phyloP scores from a whole-genome alignment of 2,797 vertebrate species.

The Phataginus tricuspis region DNA sequence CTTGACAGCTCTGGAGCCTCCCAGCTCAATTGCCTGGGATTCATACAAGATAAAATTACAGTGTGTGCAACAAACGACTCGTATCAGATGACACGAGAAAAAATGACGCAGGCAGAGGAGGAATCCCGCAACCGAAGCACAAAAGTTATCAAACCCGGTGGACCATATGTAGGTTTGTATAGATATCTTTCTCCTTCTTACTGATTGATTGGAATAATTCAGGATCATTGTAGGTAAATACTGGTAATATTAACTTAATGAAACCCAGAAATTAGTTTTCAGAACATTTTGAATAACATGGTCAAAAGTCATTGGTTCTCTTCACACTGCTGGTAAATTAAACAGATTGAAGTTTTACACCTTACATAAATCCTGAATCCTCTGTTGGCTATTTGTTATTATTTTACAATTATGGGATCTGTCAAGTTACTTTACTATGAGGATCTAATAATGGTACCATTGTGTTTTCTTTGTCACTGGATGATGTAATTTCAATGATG shows the following conservation, averaged over 20 bases:
- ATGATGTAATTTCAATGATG: constrained; percentile 35
- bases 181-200: constrained; percentile 57
- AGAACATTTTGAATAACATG: constrained; percentile 39
- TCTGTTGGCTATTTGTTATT: neutral
- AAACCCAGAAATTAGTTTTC: constrained; percentile 52
- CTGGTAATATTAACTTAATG: constrained; percentile 53
- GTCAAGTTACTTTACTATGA: constrained; percentile 3
- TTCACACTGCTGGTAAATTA: constrained; percentile 10
- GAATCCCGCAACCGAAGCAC: constrained; percentile 92
- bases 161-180: constrained; percentile 92
- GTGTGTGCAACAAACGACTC: constrained; percentile 94
- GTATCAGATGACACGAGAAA: constrained; percentile 92
- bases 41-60: constrained; percentile 94
- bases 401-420: constrained; percentile 40
- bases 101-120: constrained; percentile 93
- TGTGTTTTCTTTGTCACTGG: constrained; percentile 37
- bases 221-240: constrained; percentile 72
- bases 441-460: neutral
- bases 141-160: constrained; percentile 94
- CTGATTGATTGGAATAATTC: constrained; percentile 69
- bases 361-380: neutral
- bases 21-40: constrained; percentile 91
- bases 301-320: constrained; percentile 26
- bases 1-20: constrained; percentile 90
- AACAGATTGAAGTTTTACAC: constrained; percentile 33